Conservation (phyloP, 2,888 invertebrate species). For the Diadegma fenestrale region DNA sequence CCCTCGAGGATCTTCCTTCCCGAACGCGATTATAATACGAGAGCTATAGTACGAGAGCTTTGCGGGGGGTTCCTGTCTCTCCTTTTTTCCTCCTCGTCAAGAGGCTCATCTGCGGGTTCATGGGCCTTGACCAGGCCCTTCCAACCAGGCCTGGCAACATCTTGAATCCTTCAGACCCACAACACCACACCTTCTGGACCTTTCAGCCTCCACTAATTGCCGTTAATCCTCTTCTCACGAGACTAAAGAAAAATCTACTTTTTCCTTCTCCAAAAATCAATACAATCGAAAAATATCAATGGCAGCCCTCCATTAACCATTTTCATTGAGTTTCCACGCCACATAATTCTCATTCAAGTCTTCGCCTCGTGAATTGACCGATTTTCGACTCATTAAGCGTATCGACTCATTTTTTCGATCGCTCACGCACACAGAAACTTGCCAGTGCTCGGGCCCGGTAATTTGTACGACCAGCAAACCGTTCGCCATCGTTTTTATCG, state of each 20-base stretch:
- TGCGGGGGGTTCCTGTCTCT: constrained; percentile 47
- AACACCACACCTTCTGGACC: constrained; percentile 72
- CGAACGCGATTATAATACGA: constrained; percentile 13
- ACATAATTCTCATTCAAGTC: not conserved
- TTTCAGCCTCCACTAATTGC: constrained; percentile 74
- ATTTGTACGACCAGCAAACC: too few species aligned
- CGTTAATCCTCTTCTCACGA: constrained; percentile 70
- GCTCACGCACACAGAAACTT: too few species aligned
- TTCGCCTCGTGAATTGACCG: not conserved
- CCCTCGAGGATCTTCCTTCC: constrained; percentile 12
- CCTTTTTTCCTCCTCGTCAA: not conserved
- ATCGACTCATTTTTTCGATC: too few species aligned
- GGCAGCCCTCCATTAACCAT: not conserved
- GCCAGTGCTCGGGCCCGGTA: too few species aligned
- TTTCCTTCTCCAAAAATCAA: not conserved
- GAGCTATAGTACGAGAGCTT: constrained; percentile 27
- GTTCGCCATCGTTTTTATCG: too few species aligned
- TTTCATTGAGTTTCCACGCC: not conserved
- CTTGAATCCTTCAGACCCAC: constrained; percentile 11
- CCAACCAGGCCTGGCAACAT: constrained; percentile 34
- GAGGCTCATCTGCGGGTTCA: constrained; percentile 35
- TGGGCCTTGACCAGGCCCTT: not conserved
- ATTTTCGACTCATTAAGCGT: not conserved
- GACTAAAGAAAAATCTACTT: constrained; percentile 25
- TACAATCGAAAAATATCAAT: not conserved